phyloP scores from a whole-genome alignment of 2,113 vertebrate species.

The Epinephelus cyanopodus region DNA sequence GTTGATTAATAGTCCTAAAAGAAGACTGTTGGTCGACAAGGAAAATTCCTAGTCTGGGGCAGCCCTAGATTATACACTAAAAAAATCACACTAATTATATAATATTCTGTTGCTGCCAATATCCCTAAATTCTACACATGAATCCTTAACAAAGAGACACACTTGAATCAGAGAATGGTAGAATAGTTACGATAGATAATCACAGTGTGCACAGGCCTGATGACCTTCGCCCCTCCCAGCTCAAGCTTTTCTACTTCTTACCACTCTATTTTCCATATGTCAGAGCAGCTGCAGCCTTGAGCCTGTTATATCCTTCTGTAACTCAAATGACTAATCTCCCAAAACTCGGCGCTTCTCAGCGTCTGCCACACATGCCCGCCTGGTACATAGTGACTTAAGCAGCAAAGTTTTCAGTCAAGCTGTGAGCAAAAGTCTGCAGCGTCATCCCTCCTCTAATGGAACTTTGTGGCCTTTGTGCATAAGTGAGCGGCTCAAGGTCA shows the following conservation, averaged over 20 bases:
- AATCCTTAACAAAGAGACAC: not conserved
- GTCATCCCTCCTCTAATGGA: conserved; percentile 55
- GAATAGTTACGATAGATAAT: not conserved
- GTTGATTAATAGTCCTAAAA: no score
- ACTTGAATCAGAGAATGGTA: not conserved
- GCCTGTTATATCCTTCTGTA: conserved; percentile 31
- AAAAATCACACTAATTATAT: no score
- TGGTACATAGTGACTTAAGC: conserved; percentile 41
- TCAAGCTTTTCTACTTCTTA: conserved; percentile 31
- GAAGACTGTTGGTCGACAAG: no score
- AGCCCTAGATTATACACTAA: no score
- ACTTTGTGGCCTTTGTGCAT: conserved; percentile 45
- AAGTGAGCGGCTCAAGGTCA: conserved; percentile 59
- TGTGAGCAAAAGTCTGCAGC: conserved; percentile 60
- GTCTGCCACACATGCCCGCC: conserved; percentile 41
- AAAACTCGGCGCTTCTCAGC: conserved; percentile 23
- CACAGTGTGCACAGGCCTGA: not conserved
- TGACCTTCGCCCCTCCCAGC: conserved; percentile 7
- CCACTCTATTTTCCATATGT: conserved; percentile 28
- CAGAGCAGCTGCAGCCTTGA: conserved; percentile 31
- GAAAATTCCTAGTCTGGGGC: no score
- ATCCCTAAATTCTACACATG: no score
- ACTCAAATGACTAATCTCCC: conserved; percentile 56
- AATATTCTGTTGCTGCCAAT: no score
- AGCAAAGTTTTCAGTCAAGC: conserved; percentile 57